Evolutionary conservation across 2,797 vertebrate species (phyloP).

Genomic region (Morelia viridis): DNA sequence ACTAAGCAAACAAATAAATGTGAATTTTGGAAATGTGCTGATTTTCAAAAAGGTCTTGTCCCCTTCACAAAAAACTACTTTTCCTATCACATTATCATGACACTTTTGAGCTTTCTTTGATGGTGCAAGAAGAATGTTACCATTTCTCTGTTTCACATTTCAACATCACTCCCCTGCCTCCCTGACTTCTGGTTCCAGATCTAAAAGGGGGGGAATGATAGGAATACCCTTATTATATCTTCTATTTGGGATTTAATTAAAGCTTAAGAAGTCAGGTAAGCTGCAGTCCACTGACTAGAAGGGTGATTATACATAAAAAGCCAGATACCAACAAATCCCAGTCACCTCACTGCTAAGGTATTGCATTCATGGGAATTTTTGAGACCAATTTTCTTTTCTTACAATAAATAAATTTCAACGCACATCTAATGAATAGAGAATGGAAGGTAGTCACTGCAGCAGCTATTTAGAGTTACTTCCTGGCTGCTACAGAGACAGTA

Average conservation of each 20-base stretch:
- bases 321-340: background rate
- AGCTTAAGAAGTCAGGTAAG: background rate
- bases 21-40: background rate
- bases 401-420: background rate
- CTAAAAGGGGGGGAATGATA: background rate
- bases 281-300: background rate
- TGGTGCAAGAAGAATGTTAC: background rate
- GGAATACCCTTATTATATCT: background rate
- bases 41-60: background rate
- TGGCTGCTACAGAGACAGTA: background rate
- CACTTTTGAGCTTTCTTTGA: background rate
- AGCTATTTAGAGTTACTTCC: slow-evolving; percentile 34
- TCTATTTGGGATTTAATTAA: background rate
- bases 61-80: background rate
- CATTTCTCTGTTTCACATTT: background rate
- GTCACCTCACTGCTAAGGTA: background rate
- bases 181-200: background rate
- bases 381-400: background rate
- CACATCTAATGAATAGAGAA: background rate
- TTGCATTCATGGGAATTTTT: background rate
- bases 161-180: background rate
- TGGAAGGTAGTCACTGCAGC: slow-evolving; percentile 38
- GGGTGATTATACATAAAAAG: background rate
- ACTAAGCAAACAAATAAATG: background rate
- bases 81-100: background rate